phyloP scores from a whole-genome alignment of 2,888 invertebrate genomes.

The Macrosiphum euphorbiae region DNA sequence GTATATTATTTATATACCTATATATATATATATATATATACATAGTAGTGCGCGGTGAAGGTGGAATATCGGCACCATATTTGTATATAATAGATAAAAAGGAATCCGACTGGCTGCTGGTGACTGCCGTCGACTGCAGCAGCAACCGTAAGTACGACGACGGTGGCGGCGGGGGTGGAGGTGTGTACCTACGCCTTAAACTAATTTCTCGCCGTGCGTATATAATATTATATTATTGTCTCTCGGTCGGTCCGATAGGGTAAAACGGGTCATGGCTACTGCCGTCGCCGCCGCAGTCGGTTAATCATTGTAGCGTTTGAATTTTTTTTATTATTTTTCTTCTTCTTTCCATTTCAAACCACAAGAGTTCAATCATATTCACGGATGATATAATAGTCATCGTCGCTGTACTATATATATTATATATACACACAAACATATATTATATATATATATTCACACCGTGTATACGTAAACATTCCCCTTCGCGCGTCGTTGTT shows the following conservation, averaged over 20 bases:
- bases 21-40: background rate
- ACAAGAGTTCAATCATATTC: constrained; percentile 15
- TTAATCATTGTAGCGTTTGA: background rate
- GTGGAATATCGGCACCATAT: constrained; percentile 58
- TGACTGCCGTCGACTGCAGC: background rate
- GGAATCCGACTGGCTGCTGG: background rate
- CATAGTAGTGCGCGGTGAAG: background rate
- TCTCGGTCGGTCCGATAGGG: background rate
- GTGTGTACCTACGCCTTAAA: background rate
- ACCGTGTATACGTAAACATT: background rate
- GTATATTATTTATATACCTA: background rate
- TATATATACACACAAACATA: background rate
- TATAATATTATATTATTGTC: constrained; percentile 26
- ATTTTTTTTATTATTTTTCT: constrained; percentile 23
- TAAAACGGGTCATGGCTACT: constrained; percentile 62
- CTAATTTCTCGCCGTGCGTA: background rate
- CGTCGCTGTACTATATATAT: background rate
- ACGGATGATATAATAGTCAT: constrained; percentile 44
- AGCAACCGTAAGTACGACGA: background rate
- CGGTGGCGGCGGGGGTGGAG: background rate
- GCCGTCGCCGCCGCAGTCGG: background rate
- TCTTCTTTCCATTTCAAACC: constrained; percentile 16
- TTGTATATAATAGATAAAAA: constrained; percentile 52
- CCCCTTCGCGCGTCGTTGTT: background rate
- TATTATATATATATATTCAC: background rate